Evolutionary conservation across 2,888 invertebrate genomes (phyloP).

Genomic region (Theretra japonica): DNA sequence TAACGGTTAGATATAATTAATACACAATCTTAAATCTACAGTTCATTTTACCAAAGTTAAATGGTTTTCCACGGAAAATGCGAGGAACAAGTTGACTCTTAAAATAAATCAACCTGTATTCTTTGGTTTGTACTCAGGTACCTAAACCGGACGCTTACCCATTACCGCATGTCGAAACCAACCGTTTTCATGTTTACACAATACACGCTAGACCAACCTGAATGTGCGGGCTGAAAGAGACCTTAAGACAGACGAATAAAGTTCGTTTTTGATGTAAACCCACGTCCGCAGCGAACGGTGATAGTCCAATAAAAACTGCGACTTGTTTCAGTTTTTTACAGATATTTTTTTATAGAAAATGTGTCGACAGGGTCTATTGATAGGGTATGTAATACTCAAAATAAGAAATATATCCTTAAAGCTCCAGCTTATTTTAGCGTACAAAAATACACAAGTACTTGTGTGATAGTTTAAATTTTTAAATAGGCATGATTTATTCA

Average conservation of each 20-base stretch:
- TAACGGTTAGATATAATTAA: too few relatives aligned
- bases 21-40: too few relatives aligned
- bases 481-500: too few relatives aligned
- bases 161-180: constrained; percentile 56
- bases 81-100: not conserved
- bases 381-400: not conserved
- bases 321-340: constrained; percentile 6
- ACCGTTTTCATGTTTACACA: constrained; percentile 48
- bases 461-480: too few relatives aligned
- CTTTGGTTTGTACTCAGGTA: constrained; percentile 5
- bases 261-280: not conserved
- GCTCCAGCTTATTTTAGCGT: too few relatives aligned
- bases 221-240: not conserved
- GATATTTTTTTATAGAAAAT: not conserved
- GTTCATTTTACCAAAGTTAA: not conserved
- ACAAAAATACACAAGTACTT: too few relatives aligned
- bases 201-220: constrained; percentile 42
- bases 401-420: too few relatives aligned
- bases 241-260: not conserved
- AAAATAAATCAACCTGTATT: constrained; percentile 11
- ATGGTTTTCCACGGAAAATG: not conserved
- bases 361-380: not conserved
- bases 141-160: constrained; percentile 47
- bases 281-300: not conserved
- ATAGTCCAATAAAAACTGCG: constrained; percentile 8